These are phyloP conservation scores for Venustoraphidia nigricollis DNA, from an alignment of 2,888 invertebrate species.

Conservation along the genomic window DNA sequence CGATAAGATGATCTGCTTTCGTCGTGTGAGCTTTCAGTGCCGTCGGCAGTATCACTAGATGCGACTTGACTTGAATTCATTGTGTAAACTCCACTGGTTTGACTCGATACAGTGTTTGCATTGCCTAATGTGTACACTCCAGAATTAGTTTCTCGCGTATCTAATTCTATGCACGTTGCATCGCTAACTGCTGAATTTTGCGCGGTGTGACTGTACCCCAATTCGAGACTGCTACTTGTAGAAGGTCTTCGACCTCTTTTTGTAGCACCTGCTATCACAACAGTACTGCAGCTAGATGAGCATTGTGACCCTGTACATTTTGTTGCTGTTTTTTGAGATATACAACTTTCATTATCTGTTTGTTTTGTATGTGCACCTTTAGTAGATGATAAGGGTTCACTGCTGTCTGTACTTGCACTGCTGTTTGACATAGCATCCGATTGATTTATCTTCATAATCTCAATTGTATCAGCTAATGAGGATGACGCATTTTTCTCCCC, in stretches of 20 bases:
- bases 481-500: slow-evolving; percentile 6
- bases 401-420: slow-evolving; percentile 7
- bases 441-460: slow-evolving; percentile 7
- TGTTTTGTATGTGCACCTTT: slow-evolving; percentile 27
- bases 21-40: slow-evolving; percentile 28
- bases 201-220: slow-evolving; percentile 75
- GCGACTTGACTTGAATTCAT: slow-evolving; percentile 48
- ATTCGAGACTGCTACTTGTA: slow-evolving; percentile 65
- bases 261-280: slow-evolving; percentile 46
- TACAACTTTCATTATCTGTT: slow-evolving; percentile 38
- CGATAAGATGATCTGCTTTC: slow-evolving; percentile 21
- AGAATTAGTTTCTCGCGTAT: slow-evolving; percentile 37
- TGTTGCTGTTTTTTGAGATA: slow-evolving; percentile 32
- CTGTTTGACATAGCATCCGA: slow-evolving; percentile 8
- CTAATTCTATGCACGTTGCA: slow-evolving; percentile 49
- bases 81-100: slow-evolving; percentile 75
- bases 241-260: slow-evolving; percentile 45
- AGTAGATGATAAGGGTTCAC: slow-evolving; percentile 12
- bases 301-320: slow-evolving; percentile 66
- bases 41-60: slow-evolving; percentile 16
- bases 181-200: slow-evolving; percentile 71
- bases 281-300: slow-evolving; percentile 75
- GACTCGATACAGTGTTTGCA: slow-evolving; percentile 50
- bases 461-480: slow-evolving; percentile 9
- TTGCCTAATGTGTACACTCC: slow-evolving; percentile 37